Percentiles rank a stretch among this genome's conserved stretches.
Evolutionary conservation across 2,113 vertebrate genomes (phyloP).

Genomic region (Orcinus orca): DNA sequence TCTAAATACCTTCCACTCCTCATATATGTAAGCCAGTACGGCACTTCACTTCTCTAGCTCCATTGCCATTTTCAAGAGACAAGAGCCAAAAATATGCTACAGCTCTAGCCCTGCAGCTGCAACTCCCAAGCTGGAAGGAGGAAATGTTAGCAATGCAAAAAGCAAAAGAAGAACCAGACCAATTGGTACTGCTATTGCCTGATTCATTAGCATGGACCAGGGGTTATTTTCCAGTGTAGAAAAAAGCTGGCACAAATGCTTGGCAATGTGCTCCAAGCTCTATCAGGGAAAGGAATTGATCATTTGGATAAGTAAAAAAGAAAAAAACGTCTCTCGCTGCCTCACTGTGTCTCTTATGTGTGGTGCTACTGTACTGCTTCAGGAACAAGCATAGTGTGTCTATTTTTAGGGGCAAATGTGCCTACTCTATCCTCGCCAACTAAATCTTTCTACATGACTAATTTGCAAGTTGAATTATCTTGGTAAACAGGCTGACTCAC

Average conservation of each 20-base stretch:
- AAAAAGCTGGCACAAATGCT: constrained; percentile 28
- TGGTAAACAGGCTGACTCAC: constrained; percentile 81
- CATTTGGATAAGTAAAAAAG: constrained; percentile 7
- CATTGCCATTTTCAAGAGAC: constrained; percentile 10
- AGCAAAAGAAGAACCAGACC: constrained; percentile 53
- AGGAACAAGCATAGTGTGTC: constrained; percentile 42
- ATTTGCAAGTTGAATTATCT: constrained; percentile 79
- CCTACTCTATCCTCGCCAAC: constrained; percentile 63
- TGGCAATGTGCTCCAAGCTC: background rate
- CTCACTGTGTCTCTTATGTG: constrained; percentile 36
- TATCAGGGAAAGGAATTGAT: constrained; percentile 39
- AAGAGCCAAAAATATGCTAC: background rate
- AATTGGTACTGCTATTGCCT: constrained; percentile 27
- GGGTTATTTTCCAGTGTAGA: constrained; percentile 5
- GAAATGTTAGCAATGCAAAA: constrained; percentile 49
- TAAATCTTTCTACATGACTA: constrained; percentile 76
- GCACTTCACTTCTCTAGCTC: background rate
- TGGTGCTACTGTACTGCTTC: constrained; percentile 60
- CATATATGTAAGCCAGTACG: background rate
- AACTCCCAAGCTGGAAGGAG: constrained; percentile 45
- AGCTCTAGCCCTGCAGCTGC: constrained; percentile 9
- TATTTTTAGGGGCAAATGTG: constrained; percentile 70
- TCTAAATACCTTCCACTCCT: background rate
- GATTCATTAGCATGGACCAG: constrained; percentile 54
- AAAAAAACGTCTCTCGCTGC: constrained; percentile 14